phyloP scores from a whole-genome alignment of 2,888 invertebrate genomes.

The Carcina quercana region DNA sequence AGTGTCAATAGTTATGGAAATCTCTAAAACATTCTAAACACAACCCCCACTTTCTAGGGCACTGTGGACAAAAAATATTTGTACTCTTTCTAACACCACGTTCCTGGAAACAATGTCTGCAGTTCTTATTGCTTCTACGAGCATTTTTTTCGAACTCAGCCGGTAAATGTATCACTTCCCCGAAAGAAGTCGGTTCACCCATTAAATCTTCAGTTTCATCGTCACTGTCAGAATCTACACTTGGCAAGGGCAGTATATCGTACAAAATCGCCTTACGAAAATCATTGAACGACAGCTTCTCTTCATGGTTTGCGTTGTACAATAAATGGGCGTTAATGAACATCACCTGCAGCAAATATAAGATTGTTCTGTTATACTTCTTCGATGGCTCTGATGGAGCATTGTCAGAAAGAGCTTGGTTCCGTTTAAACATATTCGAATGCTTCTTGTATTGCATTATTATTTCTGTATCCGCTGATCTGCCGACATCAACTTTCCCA shows the following conservation, averaged over 20 bases:
- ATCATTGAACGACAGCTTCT: not conserved
- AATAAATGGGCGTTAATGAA: slow-evolving; percentile 2
- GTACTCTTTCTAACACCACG: slow-evolving; percentile 1
- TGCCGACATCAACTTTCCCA: not conserved
- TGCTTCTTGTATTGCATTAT: not conserved
- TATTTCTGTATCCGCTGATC: not conserved
- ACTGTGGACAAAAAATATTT: slow-evolving; percentile 1
- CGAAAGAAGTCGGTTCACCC: no score
- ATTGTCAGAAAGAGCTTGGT: slow-evolving; percentile 1
- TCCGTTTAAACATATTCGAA: slow-evolving; percentile 2
- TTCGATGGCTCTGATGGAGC: not conserved
- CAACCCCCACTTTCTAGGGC: slow-evolving; percentile 5
- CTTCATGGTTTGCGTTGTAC: not conserved
- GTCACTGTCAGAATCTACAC: not conserved
- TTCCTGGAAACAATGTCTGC: not conserved
- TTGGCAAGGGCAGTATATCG: not conserved
- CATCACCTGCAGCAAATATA: slow-evolving; percentile 5
- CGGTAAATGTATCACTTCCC: slow-evolving; percentile 2
- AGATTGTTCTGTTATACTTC: slow-evolving; percentile 1
- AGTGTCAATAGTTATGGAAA: slow-evolving; percentile 3
- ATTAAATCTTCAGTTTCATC: not conserved
- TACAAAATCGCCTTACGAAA: slow-evolving; percentile 1
- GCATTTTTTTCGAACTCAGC: not conserved
- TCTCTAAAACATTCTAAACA: slow-evolving; percentile 2
- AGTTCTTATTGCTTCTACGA: not conserved